Conservation (phyloP, 2,888 invertebrate species). For the Netelia fuscicornis region DNA sequence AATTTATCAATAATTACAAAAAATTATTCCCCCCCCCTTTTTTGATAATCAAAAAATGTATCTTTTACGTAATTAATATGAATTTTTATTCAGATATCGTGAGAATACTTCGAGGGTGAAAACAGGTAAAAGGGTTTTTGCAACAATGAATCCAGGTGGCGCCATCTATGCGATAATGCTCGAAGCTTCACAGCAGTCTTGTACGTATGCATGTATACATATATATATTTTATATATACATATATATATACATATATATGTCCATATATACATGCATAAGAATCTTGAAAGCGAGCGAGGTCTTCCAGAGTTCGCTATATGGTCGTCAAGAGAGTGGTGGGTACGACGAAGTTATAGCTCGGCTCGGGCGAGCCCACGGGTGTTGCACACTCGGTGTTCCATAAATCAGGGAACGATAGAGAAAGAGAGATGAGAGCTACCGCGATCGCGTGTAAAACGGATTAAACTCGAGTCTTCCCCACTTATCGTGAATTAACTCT, state of each 20-base stretch:
- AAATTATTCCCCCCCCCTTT: neutral
- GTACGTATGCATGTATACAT: neutral
- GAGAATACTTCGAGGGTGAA: constrained; percentile 5
- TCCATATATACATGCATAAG: constrained; percentile 34
- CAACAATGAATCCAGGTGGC: constrained; percentile 73
- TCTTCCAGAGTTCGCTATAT: constrained; percentile 29
- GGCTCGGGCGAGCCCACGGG: constrained; percentile 42
- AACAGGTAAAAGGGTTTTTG: constrained; percentile 51
- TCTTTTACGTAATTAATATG: neutral
- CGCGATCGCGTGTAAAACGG: constrained; percentile 68
- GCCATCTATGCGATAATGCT: constrained; percentile 77
- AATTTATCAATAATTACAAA: neutral
- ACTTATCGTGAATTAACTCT: constrained; percentile 61
- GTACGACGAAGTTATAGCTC: constrained; percentile 47
- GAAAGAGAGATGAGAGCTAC: constrained; percentile 8
- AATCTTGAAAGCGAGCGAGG: constrained; percentile 50
- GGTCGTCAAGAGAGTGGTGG: constrained; percentile 19
- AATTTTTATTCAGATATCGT: neutral
- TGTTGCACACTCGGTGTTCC: constrained; percentile 66
- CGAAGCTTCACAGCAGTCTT: constrained; percentile 61
- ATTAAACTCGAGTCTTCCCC: constrained; percentile 60
- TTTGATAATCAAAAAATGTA: neutral
- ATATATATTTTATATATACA: neutral
- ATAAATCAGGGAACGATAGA: constrained; percentile 67
- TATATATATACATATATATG: constrained; percentile 8